Base-by-base conservation (phyloP, 2,888 invertebrate species). In the Allygus modestus region DNA sequence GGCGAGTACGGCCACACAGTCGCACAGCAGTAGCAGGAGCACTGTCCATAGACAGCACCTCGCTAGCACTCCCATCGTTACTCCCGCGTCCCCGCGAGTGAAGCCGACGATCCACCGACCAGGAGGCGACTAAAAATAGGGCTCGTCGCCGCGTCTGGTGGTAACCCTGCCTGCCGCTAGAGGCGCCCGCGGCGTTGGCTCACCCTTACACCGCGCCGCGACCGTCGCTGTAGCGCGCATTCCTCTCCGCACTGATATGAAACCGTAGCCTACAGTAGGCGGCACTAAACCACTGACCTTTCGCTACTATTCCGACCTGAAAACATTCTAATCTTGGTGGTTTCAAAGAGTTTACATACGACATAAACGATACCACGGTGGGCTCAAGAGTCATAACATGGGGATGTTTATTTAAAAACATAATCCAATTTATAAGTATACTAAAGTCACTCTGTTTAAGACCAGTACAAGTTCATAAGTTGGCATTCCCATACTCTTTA, bases 41-140 rank as follows among this genome's bases (percentile, higher is more conserved):
- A 58, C 83, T 41, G 83, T 61, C 83, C 83, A 75, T n/a, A n/a
- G 61, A 61, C 61, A 82, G 65, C 61, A 65, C 73, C 61, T 54
- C 46, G 71, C 71, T 83, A 75, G 28, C 83, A 83, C 75, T 75
- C 75, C 75, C 75, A 75, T 75, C 75, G 75, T 58, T 75, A 75
- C 83, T 54, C 83, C 75, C 83, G 71, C 83, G 73, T 1, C 37
- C 83, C 83, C 75, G 83, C 83, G 83, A 83, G 83, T 83, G 75
- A 75, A 83, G 71, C 46, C 41, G 73, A 58, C 73, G 75, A 83
- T 83, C 75, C 75, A 83, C 58, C 54, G 75, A 83, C 75, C 83
- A 82, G 82, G 58, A 54, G 83, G 54, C 37, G 58, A 58, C 75
- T 83, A 83, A 83, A 83, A 83, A 83, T 83, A 83, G 75, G 75